Conservation (phyloP, 2,113 vertebrate genomes). For the Leucosticte australis region DNA sequence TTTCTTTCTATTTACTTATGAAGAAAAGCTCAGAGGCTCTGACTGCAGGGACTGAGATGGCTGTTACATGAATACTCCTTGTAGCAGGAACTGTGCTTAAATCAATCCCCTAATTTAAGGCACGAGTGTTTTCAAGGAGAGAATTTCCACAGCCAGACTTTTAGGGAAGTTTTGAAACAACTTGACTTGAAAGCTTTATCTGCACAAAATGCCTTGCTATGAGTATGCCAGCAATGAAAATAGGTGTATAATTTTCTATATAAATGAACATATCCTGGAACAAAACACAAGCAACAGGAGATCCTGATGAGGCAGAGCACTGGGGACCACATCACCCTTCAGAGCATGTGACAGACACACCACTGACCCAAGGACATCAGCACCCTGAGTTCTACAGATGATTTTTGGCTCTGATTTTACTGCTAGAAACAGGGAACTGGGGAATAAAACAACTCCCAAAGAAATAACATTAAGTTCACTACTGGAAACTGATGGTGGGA, state of each 20-base stretch:
- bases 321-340: neutral
- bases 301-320: neutral
- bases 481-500: neutral
- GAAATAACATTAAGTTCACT: fast-evolving
- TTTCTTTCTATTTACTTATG: neutral
- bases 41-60: neutral
- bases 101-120: neutral
- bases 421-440: neutral
- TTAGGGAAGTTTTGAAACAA: neutral
- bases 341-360: neutral
- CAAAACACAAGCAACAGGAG: neutral
- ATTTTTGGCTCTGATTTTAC: neutral
- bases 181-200: neutral
- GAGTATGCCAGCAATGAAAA: neutral
- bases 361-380: fast-evolving
- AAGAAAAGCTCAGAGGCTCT: neutral
- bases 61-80: neutral
- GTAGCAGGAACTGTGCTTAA: neutral
- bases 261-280: neutral
- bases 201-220: neutral
- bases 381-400: neutral
- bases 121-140: neutral
- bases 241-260: fast-evolving
- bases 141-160: neutral
- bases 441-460: neutral